Base-by-base conservation (phyloP, 2,113 vertebrate species). In the Corythaixoides concolor region DNA sequence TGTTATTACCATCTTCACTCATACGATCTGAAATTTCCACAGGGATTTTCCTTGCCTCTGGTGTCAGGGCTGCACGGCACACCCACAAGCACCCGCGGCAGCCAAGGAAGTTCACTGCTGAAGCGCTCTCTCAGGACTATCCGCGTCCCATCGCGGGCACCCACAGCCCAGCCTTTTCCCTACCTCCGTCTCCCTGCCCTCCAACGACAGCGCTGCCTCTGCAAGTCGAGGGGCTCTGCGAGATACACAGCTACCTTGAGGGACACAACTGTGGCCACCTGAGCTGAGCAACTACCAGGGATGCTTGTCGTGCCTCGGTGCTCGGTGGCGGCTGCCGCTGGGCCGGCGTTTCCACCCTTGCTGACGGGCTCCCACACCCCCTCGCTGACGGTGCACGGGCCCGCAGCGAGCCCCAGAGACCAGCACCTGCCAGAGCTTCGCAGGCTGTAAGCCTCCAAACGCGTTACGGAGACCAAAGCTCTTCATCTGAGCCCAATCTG, bases 1-100 rank as follows among this genome's bases (percentile, higher is more conserved):
- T 0, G 0, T 63, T 37, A 7, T 9, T 9, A 1, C 10, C 1
- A 1, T 28, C 77, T 45, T 39, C 75, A 33, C 39, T 56, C 0
- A 0, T 5, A 27, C 33, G 50, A 5, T 7, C 74, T 47, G 50
- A 35, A 11, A 4, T 18, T 62, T n/a, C 17, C 41, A 37, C 22
- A 2, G 35, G 41, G 87, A 20, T 80, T 69, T 64, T 55, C 69
- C 59, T 55, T 49, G 58, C 5, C 39, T 37, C 76, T 55, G 59
- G n/a, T 33, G 28, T 4, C 68, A 24, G 56, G 47, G 66, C 28
- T 87, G 60, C 14, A 14, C 0, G 2, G 53, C 28, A 14, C 22
- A 23, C 10, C 27, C 4, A 1, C 24, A 39, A 28, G 30, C 1
- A 1, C 52, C 72, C 3, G 0, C 45, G 35, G 50, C 68, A 43